phyloP scores from a whole-genome alignment of 2,797 vertebrate genomes.

The Megalops cyprinoides region DNA sequence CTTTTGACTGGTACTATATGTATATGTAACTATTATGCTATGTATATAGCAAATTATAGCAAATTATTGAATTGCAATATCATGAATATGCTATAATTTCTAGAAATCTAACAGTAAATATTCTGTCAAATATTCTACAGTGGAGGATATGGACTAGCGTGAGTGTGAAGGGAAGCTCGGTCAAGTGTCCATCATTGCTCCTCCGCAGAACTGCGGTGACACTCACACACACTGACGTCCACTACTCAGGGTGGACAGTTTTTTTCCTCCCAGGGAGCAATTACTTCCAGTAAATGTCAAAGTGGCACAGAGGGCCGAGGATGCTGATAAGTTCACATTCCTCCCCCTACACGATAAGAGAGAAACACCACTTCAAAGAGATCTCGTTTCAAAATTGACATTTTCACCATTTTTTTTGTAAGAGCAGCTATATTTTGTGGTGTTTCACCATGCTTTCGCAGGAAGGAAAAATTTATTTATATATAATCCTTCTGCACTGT shows the following conservation, averaged over 20 bases:
- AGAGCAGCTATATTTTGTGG: background rate
- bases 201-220: background rate
- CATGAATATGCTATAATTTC: no score
- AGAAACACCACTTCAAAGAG: conserved; percentile 3
- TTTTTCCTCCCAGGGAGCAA: conserved; percentile 3
- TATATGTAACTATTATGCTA: no score
- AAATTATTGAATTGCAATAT: no score
- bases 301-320: conserved; percentile 4
- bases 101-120: background rate
- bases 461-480: background rate
- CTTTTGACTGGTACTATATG: no score
- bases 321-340: conserved; percentile 26
- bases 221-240: background rate
- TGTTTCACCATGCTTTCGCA: background rate
- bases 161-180: background rate
- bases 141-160: background rate
- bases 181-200: background rate
- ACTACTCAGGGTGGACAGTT: conserved; percentile 1
- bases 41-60: no score
- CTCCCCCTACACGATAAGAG: background rate
- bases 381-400: conserved; percentile 5
- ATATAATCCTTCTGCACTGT: background rate
- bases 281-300: conserved; percentile 34
- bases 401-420: conserved; percentile 10
- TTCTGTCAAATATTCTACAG: no score